Conservation (phyloP, 2,888 invertebrate genomes). For the Carterocephalus palaemon region DNA sequence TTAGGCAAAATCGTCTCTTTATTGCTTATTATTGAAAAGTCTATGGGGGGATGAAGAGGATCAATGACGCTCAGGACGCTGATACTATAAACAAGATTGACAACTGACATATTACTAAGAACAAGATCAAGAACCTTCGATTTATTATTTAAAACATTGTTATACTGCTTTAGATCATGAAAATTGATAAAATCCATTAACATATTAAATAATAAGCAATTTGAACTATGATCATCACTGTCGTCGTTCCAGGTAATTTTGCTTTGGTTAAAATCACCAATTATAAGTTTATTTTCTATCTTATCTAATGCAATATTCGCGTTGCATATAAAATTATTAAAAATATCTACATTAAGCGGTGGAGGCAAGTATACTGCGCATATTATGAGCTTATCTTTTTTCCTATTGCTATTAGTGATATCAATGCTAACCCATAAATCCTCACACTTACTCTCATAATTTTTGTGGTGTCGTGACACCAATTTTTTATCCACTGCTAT, state of each 20-base stretch:
- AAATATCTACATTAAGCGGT: neutral
- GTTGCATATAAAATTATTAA: neutral
- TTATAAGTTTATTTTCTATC: neutral
- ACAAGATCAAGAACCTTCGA: neutral
- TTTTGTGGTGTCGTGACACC: neutral
- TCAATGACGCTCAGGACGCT: neutral
- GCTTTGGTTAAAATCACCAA: conserved; percentile 3
- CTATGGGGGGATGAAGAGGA: conserved; percentile 1
- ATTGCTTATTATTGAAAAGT: neutral
- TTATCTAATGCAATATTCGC: neutral
- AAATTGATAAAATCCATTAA: neutral
- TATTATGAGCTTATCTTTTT: neutral
- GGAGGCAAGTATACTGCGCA: neutral
- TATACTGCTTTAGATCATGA: neutral
- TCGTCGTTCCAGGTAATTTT: neutral
- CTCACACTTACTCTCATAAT: neutral
- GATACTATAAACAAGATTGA: neutral
- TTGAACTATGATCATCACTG: neutral
- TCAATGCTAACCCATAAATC: neutral
- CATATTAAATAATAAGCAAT: neutral
- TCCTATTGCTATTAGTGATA: neutral
- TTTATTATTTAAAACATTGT: neutral
- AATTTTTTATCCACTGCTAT: neutral
- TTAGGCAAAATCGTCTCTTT: too few species aligned
- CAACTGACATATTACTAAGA: neutral